phyloP scores from a whole-genome alignment of 2,888 invertebrate species.

The Drosophila suboccidentalis region DNA sequence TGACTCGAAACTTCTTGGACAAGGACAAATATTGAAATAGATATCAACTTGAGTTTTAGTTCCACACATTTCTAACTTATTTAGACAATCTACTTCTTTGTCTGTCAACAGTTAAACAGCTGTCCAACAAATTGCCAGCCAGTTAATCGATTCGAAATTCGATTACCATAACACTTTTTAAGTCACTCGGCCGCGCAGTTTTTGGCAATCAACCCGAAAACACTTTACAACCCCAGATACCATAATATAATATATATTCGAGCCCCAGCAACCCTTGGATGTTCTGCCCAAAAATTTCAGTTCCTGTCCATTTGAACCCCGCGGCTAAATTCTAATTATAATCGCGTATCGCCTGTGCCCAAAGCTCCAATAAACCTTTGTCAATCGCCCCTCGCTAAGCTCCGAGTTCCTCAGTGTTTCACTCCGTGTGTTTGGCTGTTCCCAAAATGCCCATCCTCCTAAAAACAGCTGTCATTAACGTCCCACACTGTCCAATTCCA shows the following conservation, averaged over 20 bases:
- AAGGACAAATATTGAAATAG: slow-evolving; percentile 8
- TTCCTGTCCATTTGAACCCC: slow-evolving; percentile 49
- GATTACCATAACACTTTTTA: slow-evolving; percentile 68
- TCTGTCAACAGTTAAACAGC: not conserved
- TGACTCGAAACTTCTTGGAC: slow-evolving; percentile 14
- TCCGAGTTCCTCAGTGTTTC: slow-evolving; percentile 14
- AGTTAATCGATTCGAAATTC: slow-evolving; percentile 76
- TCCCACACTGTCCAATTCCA: slow-evolving; percentile 49
- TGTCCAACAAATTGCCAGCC: slow-evolving; percentile 27
- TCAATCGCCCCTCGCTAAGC: slow-evolving; percentile 55
- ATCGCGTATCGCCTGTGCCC: slow-evolving; percentile 75
- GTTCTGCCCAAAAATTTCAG: slow-evolving; percentile 17
- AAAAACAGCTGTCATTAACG: slow-evolving; percentile 61
- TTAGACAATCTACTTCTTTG: not conserved
- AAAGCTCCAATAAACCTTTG: slow-evolving; percentile 79
- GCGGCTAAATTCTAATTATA: slow-evolving; percentile 79
- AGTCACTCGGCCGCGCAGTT: slow-evolving; percentile 32
- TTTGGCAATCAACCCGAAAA: slow-evolving; percentile 54
- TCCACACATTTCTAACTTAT: not conserved
- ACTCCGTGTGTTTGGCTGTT: slow-evolving; percentile 3
- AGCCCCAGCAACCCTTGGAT: slow-evolving; percentile 57
- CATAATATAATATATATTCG: not conserved
- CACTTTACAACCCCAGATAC: slow-evolving; percentile 62
- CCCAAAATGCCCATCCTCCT: slow-evolving; percentile 18
- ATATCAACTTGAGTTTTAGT: not conserved